phyloP scores from a whole-genome alignment of 2,113 vertebrate genomes.

The Microtus ochrogaster region DNA sequence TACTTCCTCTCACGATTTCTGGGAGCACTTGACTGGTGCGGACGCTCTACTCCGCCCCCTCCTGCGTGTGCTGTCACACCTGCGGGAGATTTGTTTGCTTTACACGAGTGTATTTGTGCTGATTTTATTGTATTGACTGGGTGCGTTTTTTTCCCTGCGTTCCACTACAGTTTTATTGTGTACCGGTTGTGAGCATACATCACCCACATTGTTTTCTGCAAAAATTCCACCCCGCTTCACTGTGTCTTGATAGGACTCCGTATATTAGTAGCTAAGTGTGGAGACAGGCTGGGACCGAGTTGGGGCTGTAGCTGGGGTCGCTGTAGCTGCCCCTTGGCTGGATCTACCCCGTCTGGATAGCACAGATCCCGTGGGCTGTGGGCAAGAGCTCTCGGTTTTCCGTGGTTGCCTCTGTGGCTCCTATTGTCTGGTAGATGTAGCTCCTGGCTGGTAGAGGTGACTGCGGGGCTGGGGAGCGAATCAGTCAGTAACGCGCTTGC shows the following conservation, averaged over 20 bases:
- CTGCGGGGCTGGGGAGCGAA: no score
- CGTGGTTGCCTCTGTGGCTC: not conserved
- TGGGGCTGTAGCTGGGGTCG: slow-evolving; percentile 61
- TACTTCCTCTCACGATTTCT: slow-evolving; percentile 81
- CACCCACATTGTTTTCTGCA: slow-evolving; percentile 87
- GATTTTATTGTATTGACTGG: slow-evolving; percentile 90
- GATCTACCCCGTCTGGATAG: not conserved
- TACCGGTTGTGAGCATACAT: slow-evolving; percentile 87
- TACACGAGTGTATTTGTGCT: slow-evolving; percentile 87
- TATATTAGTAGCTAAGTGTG: slow-evolving; percentile 85
- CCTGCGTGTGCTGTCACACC: slow-evolving; percentile 81
- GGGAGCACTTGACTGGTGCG: slow-evolving; percentile 52
- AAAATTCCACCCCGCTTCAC: slow-evolving; percentile 88
- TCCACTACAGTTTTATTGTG: slow-evolving; percentile 89
- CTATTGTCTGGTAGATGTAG: not conserved
- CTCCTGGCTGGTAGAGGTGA: not conserved
- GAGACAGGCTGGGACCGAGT: slow-evolving; percentile 78
- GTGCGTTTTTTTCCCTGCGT: slow-evolving; percentile 85
- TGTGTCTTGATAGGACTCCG: slow-evolving; percentile 86
- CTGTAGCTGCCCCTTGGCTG: not conserved
- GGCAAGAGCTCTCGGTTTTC: not conserved
- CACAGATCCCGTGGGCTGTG: not conserved
- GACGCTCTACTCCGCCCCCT: slow-evolving; percentile 60
- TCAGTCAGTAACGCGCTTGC: not conserved
- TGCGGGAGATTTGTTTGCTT: slow-evolving; percentile 89